Percentiles rank a stretch among this genome's conserved stretches.
Conservation (phyloP, 2,113 vertebrate genomes). For the Probosciger aterrimus region DNA sequence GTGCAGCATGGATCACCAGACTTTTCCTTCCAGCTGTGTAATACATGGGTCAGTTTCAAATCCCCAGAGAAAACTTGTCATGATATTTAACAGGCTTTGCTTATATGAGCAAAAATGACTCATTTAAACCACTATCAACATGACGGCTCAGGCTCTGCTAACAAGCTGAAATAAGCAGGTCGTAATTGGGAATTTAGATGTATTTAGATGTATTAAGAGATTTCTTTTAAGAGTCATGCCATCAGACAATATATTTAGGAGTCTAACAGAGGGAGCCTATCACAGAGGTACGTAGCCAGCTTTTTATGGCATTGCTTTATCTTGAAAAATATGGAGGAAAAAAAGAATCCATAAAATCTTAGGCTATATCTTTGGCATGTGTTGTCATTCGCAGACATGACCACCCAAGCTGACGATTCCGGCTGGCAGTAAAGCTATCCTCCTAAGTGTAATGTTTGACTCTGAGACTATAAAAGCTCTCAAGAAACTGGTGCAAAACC, state of each 20-base stretch:
- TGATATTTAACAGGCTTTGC: not conserved
- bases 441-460: not conserved
- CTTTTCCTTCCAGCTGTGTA: not conserved
- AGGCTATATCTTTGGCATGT: not conserved
- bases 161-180: conserved; percentile 47
- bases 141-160: conserved; percentile 21
- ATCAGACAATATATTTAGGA: not conserved
- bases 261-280: not conserved
- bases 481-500: not conserved
- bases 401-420: not conserved
- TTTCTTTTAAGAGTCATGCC: not conserved
- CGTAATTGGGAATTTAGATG: not conserved
- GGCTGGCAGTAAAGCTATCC: not conserved
- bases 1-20: not conserved
- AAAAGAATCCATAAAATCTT: not conserved
- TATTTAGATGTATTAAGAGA: conserved; percentile 40
- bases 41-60: not conserved
- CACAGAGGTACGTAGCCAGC: not conserved
- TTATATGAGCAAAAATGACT: conserved; percentile 24
- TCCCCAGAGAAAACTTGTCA: not conserved
- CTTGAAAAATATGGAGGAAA: not conserved
- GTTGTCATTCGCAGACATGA: not conserved
- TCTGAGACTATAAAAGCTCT: not conserved
- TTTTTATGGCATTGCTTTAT: not conserved
- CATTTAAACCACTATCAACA: not conserved